Percentiles rank a stretch among this genome's conserved stretches.
Conservation (phyloP, 2,113 vertebrate species). For the Mus pahari region DNA sequence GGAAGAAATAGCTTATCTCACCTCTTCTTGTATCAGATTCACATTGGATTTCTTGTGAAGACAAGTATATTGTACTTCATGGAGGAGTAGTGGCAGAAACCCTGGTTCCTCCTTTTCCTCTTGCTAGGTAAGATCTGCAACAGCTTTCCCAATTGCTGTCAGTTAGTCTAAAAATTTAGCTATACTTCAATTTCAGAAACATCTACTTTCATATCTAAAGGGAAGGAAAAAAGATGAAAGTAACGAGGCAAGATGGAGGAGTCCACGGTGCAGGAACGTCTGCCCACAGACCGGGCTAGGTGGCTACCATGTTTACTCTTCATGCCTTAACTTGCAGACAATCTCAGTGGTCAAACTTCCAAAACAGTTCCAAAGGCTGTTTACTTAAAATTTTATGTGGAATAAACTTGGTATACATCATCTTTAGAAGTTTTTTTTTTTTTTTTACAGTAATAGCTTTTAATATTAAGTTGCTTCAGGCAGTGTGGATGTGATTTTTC, state of each 20-base stretch:
- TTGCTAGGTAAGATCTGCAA: conserved; percentile 58
- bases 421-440: conserved; percentile 4
- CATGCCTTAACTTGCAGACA: conserved; percentile 5
- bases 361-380: neutral
- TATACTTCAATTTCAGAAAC: conserved; percentile 70
- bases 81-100: conserved; percentile 22
- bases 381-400: neutral
- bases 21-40: conserved; percentile 64
- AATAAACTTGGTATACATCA: conserved; percentile 7
- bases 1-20: conserved; percentile 75
- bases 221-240: neutral
- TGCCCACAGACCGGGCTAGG: neutral
- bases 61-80: conserved; percentile 50
- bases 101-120: conserved; percentile 61
- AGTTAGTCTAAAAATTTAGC: conserved; percentile 63
- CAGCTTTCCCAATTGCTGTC: conserved; percentile 51
- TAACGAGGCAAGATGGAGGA: neutral
- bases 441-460: conserved; percentile 8
- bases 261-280: neutral
- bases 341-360: conserved; percentile 12
- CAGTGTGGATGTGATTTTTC: neutral
- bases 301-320: neutral
- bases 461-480: neutral
- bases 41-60: conserved; percentile 57
- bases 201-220: conserved; percentile 53